Evolutionary conservation across 2,113 vertebrate species (phyloP).

Genomic region (Burhinus bistriatus): DNA sequence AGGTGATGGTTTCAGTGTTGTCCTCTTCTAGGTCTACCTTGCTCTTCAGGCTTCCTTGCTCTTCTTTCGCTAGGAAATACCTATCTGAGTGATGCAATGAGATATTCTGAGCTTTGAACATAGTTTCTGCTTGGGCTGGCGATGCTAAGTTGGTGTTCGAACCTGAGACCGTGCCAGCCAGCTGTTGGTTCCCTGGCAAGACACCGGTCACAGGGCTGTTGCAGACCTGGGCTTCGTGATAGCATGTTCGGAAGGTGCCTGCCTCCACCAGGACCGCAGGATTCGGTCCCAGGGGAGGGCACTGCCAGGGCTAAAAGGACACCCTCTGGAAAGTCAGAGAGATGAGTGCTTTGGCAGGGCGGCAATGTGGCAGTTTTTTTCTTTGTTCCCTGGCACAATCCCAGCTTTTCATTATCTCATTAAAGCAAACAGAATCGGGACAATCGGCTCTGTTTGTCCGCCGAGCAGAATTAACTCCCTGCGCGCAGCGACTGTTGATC

Average conservation of each 20-base stretch:
- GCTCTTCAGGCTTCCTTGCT: background rate
- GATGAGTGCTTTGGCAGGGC: background rate
- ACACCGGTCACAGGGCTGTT: rapidly evolving
- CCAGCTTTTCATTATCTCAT: background rate
- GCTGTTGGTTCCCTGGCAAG: background rate
- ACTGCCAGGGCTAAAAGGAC: background rate
- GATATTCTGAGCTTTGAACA: background rate
- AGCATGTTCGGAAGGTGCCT: rapidly evolving
- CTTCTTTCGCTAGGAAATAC: background rate
- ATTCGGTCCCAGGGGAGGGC: background rate
- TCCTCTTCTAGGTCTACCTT: background rate
- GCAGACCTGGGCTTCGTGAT: background rate
- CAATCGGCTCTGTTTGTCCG: background rate
- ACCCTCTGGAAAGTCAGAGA: background rate
- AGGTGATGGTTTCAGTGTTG: background rate
- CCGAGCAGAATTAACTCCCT: background rate
- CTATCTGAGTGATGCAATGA: background rate
- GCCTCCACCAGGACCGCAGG: rapidly evolving
- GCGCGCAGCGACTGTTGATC: rapidly evolving
- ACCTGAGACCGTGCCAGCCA: background rate
- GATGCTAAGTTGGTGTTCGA: background rate
- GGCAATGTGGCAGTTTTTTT: rapidly evolving
- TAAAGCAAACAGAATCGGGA: background rate
- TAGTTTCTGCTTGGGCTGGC: background rate
- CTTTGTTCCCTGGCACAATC: background rate